These are phyloP conservation scores for Spermophilus dauricus DNA, from an alignment of 2,113 vertebrate genomes.

Conservation along the genomic window DNA sequence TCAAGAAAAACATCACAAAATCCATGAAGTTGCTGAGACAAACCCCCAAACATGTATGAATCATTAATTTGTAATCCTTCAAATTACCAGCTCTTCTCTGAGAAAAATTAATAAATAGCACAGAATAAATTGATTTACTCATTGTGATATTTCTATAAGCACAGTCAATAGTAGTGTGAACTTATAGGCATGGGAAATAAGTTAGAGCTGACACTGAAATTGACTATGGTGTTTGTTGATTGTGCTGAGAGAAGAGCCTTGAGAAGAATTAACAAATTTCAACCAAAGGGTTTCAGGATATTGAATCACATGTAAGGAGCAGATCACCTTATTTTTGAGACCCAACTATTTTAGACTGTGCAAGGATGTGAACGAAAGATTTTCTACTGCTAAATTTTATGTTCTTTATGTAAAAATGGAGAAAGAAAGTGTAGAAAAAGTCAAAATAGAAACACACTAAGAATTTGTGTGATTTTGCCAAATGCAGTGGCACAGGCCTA, in stretches of 20 bases:
- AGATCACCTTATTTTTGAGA: slow-evolving; percentile 38
- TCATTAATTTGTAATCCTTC: slow-evolving; percentile 13
- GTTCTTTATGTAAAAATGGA: background rate
- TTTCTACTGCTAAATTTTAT: background rate
- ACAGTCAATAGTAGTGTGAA: background rate
- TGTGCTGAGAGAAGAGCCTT: background rate
- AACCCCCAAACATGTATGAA: slow-evolving; percentile 20
- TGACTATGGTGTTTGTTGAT: background rate
- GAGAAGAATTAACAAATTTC: slow-evolving; percentile 23
- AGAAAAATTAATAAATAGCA: slow-evolving; percentile 53
- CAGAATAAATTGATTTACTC: background rate
- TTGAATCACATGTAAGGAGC: background rate
- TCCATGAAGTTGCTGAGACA: slow-evolving; percentile 11
- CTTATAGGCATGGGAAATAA: background rate
- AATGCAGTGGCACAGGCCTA: too few species aligned
- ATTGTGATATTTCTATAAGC: background rate
- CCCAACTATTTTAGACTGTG: background rate
- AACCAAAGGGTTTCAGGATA: background rate
- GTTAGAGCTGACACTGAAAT: background rate
- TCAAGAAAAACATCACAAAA: slow-evolving; percentile 47
- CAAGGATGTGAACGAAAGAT: background rate
- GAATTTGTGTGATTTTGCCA: background rate
- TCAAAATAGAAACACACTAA: background rate
- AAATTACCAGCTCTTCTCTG: slow-evolving; percentile 7
- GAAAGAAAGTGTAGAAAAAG: slow-evolving; percentile 21